phyloP scores from a whole-genome alignment of 2,888 invertebrate genomes.

The Ariolimax columbianus region DNA sequence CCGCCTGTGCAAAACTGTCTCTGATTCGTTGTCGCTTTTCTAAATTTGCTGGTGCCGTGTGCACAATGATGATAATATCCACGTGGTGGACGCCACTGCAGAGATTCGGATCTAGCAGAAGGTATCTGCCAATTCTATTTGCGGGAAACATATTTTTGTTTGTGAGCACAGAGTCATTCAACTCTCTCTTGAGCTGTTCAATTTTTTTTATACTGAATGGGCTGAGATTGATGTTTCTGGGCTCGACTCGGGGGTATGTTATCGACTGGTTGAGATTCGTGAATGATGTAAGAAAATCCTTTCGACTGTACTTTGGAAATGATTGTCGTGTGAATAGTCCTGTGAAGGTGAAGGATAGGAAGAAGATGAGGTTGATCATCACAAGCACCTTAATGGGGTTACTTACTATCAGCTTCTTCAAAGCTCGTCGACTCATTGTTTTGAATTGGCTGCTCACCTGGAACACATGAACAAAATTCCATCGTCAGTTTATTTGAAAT shows the following conservation, averaged over 20 bases:
- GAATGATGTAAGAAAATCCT: neutral
- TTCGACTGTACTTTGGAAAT: neutral
- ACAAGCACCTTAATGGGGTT: neutral
- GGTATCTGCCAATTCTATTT: slow-evolving; percentile 28
- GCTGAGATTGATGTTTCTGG: neutral
- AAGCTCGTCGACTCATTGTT: neutral
- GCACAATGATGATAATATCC: slow-evolving; percentile 51
- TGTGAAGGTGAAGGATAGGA: neutral
- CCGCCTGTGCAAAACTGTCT: slow-evolving; percentile 9
- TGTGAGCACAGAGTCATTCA: slow-evolving; percentile 18
- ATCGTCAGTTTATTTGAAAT: neutral
- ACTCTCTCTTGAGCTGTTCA: slow-evolving; percentile 6
- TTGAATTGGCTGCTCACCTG: neutral
- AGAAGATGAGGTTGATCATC: slow-evolving; percentile 7
- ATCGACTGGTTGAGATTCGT: neutral
- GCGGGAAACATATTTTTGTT: slow-evolving; percentile 23
- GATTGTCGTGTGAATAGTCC: neutral
- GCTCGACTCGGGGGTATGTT: neutral
- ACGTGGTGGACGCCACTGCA: neutral
- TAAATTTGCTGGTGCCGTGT: slow-evolving; percentile 44
- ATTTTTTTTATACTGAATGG: neutral
- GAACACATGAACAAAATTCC: neutral
- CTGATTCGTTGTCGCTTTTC: slow-evolving; percentile 34
- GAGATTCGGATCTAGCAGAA: slow-evolving; percentile 26
- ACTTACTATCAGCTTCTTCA: slow-evolving; percentile 3